phyloP scores from a whole-genome alignment of 2,888 invertebrate genomes.

The Tigriopus californicus region DNA sequence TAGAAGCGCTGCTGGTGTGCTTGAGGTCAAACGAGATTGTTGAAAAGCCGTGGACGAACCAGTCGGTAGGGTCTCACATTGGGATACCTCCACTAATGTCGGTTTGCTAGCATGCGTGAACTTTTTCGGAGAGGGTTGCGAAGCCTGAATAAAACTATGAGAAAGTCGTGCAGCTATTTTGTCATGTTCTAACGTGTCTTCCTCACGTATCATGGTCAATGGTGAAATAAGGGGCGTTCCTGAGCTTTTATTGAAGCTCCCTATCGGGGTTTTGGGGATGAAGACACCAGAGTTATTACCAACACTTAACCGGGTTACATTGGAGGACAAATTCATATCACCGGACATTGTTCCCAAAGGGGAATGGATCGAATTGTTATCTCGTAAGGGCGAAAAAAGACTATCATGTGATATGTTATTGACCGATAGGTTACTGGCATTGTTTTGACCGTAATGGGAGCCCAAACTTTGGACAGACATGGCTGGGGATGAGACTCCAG shows the following conservation, averaged over 20 bases:
- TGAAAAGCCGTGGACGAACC: too few species aligned
- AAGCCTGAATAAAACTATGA: too few species aligned
- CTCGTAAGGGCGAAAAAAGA: slow-evolving; percentile 3
- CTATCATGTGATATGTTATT: slow-evolving; percentile 1
- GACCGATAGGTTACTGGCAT: neutral
- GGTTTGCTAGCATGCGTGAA: too few species aligned
- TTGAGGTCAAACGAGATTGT: too few species aligned
- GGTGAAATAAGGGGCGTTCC: neutral
- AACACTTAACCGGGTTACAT: neutral
- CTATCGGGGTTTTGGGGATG: neutral
- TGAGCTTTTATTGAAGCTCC: neutral
- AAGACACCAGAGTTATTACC: neutral
- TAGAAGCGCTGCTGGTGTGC: too few species aligned
- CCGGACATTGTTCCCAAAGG: neutral
- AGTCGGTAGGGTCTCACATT: too few species aligned
- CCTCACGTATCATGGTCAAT: neutral
- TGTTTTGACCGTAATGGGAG: too few species aligned
- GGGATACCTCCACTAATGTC: too few species aligned
- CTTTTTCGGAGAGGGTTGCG: too few species aligned
- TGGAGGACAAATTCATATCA: neutral
- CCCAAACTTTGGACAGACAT: too few species aligned
- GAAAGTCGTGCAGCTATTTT: too few species aligned
- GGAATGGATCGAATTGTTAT: neutral
- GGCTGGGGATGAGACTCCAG: neutral
- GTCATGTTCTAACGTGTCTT: neutral